Percentiles rank a stretch among this genome's conserved stretches.
phyloP scores from a whole-genome alignment of 2,113 vertebrate species.

The Pongo abelii region DNA sequence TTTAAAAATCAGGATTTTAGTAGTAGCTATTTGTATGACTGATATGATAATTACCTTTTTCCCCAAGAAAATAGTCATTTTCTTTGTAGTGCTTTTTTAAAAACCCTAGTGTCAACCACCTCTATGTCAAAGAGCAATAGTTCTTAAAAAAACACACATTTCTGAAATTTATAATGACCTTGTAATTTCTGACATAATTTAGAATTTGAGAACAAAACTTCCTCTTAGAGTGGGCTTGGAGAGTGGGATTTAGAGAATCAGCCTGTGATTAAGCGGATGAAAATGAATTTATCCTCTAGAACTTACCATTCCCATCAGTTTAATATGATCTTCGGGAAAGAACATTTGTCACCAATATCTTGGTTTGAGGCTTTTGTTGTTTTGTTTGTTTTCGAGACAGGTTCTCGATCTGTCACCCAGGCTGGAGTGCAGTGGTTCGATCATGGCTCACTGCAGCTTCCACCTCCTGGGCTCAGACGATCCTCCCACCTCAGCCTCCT shows the following conservation, averaged over 20 bases:
- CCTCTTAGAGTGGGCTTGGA: not conserved
- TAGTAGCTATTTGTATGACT: slow-evolving; percentile 1
- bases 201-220: slow-evolving; percentile 34
- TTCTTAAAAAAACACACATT: not conserved
- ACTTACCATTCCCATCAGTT: slow-evolving; percentile 25
- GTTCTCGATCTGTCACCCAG: too few relatives aligned
- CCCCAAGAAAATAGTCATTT: not conserved
- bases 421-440: too few relatives aligned
- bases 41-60: not conserved
- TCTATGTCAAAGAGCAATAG: not conserved
- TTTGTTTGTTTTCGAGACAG: too few relatives aligned
- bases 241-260: not conserved
- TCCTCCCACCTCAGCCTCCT: too few relatives aligned
- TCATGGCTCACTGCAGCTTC: too few relatives aligned
- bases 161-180: slow-evolving; percentile 39
- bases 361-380: not conserved
- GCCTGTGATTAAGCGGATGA: not conserved
- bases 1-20: not conserved
- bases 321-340: slow-evolving; percentile 31
- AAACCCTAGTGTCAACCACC: not conserved
- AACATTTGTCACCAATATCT: not conserved
- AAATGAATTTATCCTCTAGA: slow-evolving; percentile 17
- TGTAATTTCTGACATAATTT: slow-evolving; percentile 23
- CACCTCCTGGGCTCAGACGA: too few relatives aligned
- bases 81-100: not conserved